phyloP scores from a whole-genome alignment of 2,113 vertebrate species.

The Crotalus viridis region DNA sequence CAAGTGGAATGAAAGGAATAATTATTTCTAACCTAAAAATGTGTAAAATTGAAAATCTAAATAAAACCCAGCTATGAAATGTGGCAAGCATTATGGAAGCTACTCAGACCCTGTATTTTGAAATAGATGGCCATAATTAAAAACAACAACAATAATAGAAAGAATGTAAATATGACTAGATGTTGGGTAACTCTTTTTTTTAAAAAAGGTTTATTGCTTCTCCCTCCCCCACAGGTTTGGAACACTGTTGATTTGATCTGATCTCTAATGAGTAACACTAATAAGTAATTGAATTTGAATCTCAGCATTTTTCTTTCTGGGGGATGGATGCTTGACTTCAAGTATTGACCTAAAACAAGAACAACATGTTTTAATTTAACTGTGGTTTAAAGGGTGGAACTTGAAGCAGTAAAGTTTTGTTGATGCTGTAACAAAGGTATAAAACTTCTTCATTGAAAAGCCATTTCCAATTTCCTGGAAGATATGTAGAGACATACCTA shows the following conservation, averaged over 20 bases:
- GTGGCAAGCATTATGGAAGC: not conserved
- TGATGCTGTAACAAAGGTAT: not conserved
- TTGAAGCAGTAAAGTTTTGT: not conserved
- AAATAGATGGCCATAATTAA: not conserved
- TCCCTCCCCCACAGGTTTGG: constrained; percentile 35
- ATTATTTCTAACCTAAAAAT: not conserved
- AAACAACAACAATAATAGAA: not conserved
- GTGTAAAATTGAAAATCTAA: not conserved
- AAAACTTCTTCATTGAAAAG: not conserved
- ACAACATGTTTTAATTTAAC: not conserved
- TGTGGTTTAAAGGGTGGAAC: not conserved
- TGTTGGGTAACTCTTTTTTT: not conserved
- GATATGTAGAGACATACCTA: not conserved
- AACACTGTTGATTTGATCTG: constrained; percentile 46
- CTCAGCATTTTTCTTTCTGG: not conserved
- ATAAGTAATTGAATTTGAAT: constrained; percentile 45
- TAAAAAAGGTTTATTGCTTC: not conserved
- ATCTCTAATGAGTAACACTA: constrained; percentile 9
- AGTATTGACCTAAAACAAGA: not conserved
- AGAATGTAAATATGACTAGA: not conserved
- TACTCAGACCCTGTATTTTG: not conserved
- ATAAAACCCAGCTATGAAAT: not conserved
- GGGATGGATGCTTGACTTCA: not conserved
- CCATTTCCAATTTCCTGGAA: not conserved
- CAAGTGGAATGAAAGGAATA: not conserved